These are phyloP conservation scores for Odontomachus brunneus DNA, from an alignment of 1,140 invertebrate genomes.

Conservation along the genomic window DNA sequence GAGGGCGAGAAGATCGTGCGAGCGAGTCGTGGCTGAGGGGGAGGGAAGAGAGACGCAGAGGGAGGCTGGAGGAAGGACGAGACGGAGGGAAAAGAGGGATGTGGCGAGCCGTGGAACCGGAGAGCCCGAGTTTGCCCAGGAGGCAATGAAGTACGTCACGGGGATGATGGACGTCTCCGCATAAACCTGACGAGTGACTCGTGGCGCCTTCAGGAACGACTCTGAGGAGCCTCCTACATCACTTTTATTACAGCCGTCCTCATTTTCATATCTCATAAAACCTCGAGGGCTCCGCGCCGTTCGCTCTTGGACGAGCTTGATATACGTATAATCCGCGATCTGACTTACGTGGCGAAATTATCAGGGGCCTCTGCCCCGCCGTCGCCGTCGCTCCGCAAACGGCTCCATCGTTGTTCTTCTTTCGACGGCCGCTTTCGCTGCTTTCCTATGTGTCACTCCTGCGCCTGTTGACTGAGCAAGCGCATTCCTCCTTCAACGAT, in stretches of 20 bases:
- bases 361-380: slow-evolving; percentile 41
- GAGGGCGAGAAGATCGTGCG: slow-evolving; percentile 23
- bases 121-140: slow-evolving; percentile 75
- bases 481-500: too few relatives aligned
- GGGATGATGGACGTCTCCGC: slow-evolving; percentile 86
- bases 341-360: slow-evolving; percentile 75
- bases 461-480: background rate
- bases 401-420: slow-evolving; percentile 30
- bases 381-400: background rate
- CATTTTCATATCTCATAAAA: slow-evolving; percentile 92
- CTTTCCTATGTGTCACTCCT: background rate
- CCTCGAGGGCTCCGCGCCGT: slow-evolving; percentile 71
- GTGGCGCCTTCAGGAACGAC: slow-evolving; percentile 91
- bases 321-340: slow-evolving; percentile 76
- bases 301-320: slow-evolving; percentile 72
- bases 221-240: slow-evolving; percentile 91
- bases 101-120: slow-evolving; percentile 76
- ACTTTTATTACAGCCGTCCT: slow-evolving; percentile 92
- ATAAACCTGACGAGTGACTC: slow-evolving; percentile 87
- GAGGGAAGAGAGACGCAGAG: background rate
- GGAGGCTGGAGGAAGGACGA: background rate
- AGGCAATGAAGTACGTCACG: slow-evolving; percentile 85
- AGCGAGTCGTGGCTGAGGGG: background rate
- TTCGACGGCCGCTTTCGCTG: background rate
- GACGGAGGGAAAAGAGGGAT: slow-evolving; percentile 55